phyloP scores from a whole-genome alignment of 2,797 vertebrate species.

The Stomatorhinus walkeri region DNA sequence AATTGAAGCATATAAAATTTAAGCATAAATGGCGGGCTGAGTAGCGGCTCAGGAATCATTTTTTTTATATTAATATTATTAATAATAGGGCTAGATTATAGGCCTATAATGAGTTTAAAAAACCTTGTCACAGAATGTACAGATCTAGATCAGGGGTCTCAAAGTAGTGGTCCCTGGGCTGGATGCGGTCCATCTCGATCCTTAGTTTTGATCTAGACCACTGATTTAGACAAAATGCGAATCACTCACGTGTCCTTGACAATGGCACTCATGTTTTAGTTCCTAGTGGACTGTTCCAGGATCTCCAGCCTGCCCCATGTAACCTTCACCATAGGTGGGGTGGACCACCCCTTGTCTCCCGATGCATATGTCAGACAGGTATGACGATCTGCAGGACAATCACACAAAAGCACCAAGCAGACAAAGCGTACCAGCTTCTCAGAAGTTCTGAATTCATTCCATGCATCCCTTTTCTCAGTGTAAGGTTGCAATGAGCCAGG shows the following conservation, averaged over 20 bases:
- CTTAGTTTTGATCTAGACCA: background rate
- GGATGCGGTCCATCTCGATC: background rate
- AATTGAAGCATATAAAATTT: background rate
- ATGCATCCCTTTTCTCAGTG: background rate
- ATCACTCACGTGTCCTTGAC: background rate
- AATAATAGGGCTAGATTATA: background rate
- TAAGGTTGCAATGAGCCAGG: background rate
- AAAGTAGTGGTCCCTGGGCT: background rate
- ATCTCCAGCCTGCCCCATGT: slow-evolving; percentile 23
- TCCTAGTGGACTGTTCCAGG: slow-evolving; percentile 16
- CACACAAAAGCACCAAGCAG: background rate
- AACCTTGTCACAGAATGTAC: background rate
- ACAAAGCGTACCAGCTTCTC: background rate
- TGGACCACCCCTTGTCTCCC: slow-evolving; percentile 1
- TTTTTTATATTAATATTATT: background rate
- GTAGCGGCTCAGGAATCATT: background rate
- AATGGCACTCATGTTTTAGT: background rate
- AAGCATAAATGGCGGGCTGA: background rate
- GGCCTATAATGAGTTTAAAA: background rate
- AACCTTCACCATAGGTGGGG: slow-evolving; percentile 19
- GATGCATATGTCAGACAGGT: slow-evolving; percentile 20
- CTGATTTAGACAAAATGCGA: background rate
- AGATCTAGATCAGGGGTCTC: background rate
- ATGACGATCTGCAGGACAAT: background rate
- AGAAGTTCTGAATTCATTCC: background rate